Conservation (phyloP, 2,113 vertebrate genomes). For the Drymodes brunneopygia region DNA sequence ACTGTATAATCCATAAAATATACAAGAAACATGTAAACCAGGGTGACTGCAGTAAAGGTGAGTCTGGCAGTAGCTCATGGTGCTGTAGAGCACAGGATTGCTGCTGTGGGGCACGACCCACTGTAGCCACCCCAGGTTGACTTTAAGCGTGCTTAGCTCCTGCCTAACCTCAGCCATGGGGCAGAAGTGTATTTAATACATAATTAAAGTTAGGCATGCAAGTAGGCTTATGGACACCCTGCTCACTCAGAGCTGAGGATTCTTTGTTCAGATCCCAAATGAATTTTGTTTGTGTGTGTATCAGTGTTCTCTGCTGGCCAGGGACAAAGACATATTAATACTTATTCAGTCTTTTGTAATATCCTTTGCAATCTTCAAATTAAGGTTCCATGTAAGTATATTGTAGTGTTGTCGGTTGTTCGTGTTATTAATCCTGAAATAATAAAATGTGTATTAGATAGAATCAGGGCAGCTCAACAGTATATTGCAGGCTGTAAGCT, state of each 20-base stretch:
- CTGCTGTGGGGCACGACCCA: background rate
- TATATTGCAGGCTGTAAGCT: constrained; percentile 61
- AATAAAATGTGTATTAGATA: constrained; percentile 67
- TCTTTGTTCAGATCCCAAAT: constrained; percentile 34
- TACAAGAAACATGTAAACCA: rapidly evolving
- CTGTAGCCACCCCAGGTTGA: background rate
- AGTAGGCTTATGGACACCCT: background rate
- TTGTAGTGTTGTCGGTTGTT: constrained; percentile 41
- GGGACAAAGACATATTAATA: constrained; percentile 54
- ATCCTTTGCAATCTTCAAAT: constrained; percentile 58
- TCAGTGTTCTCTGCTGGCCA: background rate
- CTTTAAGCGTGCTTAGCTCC: background rate
- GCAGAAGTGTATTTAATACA: background rate
- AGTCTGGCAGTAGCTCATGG: background rate
- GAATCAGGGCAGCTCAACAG: constrained; percentile 50
- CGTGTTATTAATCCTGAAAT: constrained; percentile 65
- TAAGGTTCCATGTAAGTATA: constrained; percentile 52
- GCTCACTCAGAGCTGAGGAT: background rate
- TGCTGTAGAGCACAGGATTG: background rate
- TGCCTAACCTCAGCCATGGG: background rate
- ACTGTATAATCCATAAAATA: background rate
- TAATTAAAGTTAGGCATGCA: background rate
- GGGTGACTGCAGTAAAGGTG: background rate
- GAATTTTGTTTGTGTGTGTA: constrained; percentile 44
- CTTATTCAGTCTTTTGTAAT: constrained; percentile 56